Evolutionary conservation across 1,140 invertebrate genomes (phyloP), one percentile per base, ranked within the genome.

Genomic region (Hermatobates lingyangjiaoensis): DNA sequence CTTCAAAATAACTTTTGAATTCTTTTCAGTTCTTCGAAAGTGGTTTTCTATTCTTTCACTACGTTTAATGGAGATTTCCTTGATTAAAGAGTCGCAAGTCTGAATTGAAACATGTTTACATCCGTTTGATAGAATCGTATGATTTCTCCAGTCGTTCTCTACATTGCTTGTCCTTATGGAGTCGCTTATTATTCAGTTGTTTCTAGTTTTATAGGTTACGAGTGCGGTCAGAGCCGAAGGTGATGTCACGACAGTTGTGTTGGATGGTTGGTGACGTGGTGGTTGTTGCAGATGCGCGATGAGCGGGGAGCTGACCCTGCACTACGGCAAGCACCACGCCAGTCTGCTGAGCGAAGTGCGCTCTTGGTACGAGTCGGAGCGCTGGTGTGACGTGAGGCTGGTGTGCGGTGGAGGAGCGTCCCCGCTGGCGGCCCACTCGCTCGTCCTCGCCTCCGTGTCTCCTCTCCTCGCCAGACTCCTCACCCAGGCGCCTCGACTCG

Each of bases 291-390:
- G n/a, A n/a, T n/a, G n/a, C n/a, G n/a, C n/a, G n/a, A n/a, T n/a
- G n/a, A n/a, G 68, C 63, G 74, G 74, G 63, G 71, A 85, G 70
- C 75, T 87, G 71, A 87, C 83, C 62, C 77, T 87, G 67, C 83
- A 85, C 69, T 87, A 87, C 71, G 82, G 83, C 70, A 87, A 87
- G 71, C 83, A 87, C 74, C 83, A 83, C 71, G 81, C 83, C 67
- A 85, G 82, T 65, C 79, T 87, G 71, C 77, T 83, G 64, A 81
- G 82, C 62, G 84, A 87, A 71, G 81, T 87, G 64, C 80, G 80
- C 61, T 79, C 80, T 60, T 84, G 83, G 73, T 86, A 83, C 69
- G 73, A 77, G 60, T 81, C 81, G 51, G 82, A 85, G 62, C 75
- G 80, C 64, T 82, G 81, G 66, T 80, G 83, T 26, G 83, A 87